A percentile compares a stretch with the other conserved stretches of the same genome.
Conservation (phyloP, 1,140 invertebrate genomes). For the Physella acuta region DNA sequence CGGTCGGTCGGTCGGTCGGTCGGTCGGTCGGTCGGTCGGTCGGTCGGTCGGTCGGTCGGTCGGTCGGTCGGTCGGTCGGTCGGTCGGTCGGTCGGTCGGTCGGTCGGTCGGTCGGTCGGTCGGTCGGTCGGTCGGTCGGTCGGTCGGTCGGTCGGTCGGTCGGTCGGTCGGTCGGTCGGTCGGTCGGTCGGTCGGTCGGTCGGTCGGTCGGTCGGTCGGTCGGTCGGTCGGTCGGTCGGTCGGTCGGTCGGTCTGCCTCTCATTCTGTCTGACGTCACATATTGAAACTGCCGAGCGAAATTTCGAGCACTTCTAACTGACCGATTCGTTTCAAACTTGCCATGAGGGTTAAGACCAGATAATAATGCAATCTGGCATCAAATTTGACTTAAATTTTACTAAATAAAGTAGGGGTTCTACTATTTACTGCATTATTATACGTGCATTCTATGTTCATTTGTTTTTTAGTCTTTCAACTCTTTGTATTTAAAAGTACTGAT, state of each 20-base stretch:
- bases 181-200: background rate
- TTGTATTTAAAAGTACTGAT: too few relatives aligned
- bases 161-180: slow-evolving; percentile 2
- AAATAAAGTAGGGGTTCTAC: too few relatives aligned
- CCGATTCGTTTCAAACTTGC: too few relatives aligned
- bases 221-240: background rate
- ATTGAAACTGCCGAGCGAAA: too few relatives aligned
- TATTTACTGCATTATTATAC: too few relatives aligned
- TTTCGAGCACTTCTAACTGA: too few relatives aligned
- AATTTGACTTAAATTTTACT: too few relatives aligned
- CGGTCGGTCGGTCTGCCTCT: background rate
- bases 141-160: slow-evolving; percentile 2
- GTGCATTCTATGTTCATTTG: too few relatives aligned
- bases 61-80: slow-evolving; percentile 2
- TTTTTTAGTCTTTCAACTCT: too few relatives aligned
- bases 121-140: slow-evolving; percentile 2
- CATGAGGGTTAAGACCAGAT: too few relatives aligned
- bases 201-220: background rate
- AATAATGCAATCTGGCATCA: too few relatives aligned
- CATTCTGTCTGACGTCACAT: background rate
- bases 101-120: slow-evolving; percentile 2
- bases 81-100: slow-evolving; percentile 2
- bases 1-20: slow-evolving; percentile 2
- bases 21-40: slow-evolving; percentile 2
- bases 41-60: slow-evolving; percentile 2